Percentiles rank a stretch among this genome's conserved stretches.
Conservation (phyloP, 2,888 invertebrate genomes). For the Lepidocyrtoides sp. region DNA sequence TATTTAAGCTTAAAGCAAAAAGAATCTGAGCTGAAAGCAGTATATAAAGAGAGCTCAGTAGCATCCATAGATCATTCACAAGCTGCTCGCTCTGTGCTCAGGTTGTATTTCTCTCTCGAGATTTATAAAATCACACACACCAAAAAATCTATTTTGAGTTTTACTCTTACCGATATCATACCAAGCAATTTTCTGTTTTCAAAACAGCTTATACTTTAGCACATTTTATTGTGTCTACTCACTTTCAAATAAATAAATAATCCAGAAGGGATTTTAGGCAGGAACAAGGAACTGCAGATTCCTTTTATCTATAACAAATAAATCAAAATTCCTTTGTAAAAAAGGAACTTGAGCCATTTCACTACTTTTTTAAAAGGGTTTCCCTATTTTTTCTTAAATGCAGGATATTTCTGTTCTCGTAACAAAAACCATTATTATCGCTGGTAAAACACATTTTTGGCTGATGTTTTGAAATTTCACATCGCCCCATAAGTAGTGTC, state of each 20-base stretch:
- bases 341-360: constrained; percentile 6
- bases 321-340: constrained; percentile 17
- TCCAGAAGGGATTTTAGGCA: background rate
- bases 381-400: constrained; percentile 47
- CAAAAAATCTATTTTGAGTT: constrained; percentile 50
- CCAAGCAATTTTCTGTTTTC: background rate
- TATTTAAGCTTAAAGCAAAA: background rate
- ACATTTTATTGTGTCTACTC: background rate
- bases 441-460: constrained; percentile 58
- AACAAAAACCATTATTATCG: constrained; percentile 34
- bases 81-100: constrained; percentile 66
- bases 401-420: constrained; percentile 56
- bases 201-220: too few relatives aligned
- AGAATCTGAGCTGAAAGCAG: background rate
- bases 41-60: constrained; percentile 40
- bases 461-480: constrained; percentile 52
- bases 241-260: background rate
- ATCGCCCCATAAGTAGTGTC: constrained; percentile 25
- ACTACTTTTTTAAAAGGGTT: background rate
- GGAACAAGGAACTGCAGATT: constrained; percentile 62
- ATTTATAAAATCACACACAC: constrained; percentile 28
- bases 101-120: constrained; percentile 49
- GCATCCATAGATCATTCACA: constrained; percentile 66
- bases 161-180: constrained; percentile 28
- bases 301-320: constrained; percentile 2